Evolutionary conservation across 2,113 vertebrate genomes (phyloP), one percentile per base, ranked within the genome.

Genomic region (Sula dactylatra): DNA sequence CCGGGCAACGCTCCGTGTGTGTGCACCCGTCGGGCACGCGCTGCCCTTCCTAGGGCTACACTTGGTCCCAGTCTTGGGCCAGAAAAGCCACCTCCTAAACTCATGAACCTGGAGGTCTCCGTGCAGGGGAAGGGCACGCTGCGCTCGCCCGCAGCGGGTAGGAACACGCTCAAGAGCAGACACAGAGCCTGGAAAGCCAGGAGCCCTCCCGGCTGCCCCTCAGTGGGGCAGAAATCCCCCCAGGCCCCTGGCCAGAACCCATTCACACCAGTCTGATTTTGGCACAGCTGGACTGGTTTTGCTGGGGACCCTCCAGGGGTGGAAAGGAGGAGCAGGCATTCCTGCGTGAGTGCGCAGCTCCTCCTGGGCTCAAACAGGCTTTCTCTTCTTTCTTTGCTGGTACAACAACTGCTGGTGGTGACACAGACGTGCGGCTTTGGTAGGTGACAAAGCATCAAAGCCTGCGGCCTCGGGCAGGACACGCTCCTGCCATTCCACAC

Each of bases 11-110:
- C 13, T 47, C 66, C 8, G 0, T 22, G 54, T 21, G 49, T 10
- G 5, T 2, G 31, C 25, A 19, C n/a, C 54, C 59, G 9, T 5
- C 49, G 24, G 49, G 44, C 52, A 11, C 22, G 18, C 0, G 3
- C 24, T 74, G 19, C 50, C 29, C 19, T 27, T 72, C 20, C 58
- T 56, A 24, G n/a, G 26, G 19, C 62, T 34, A 36, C 17, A 10
- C 9, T 2, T 5, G 13, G 8, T 32, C 55, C 66, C 20, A 2
- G 45, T 2, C 6, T 8, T 4, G 50, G 16, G 14, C 25, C 29
- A 54, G 32, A 49, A 85, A 58, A 10, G 32, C 44, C 29, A 42
- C 21, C 19, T 56, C 71, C 50, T 34, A 20, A 45, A 45, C 0
- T 0, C 18, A 19, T 7, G 34, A 29, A 26, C 34, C 34, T 3